phyloP scores from a whole-genome alignment of 2,113 vertebrate genomes.

The Anguilla japonica region DNA sequence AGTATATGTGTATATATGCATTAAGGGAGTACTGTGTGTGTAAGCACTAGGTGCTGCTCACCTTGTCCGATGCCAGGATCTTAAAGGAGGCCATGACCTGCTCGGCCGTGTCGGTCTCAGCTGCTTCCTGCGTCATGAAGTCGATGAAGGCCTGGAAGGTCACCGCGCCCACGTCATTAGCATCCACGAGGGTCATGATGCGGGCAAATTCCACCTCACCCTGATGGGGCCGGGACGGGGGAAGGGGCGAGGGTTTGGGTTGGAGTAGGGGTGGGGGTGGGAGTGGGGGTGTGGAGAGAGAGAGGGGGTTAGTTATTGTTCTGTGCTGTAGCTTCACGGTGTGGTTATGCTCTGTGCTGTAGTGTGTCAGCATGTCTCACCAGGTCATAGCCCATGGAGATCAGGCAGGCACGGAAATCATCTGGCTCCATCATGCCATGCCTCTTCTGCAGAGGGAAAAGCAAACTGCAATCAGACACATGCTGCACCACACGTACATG shows the following conservation, averaged over 20 bases:
- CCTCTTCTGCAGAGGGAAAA: constrained; percentile 54
- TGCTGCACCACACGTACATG: not conserved
- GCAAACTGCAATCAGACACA: not conserved
- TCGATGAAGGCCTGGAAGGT: constrained; percentile 77
- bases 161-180: constrained; percentile 66
- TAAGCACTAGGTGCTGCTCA: constrained; percentile 54
- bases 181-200: constrained; percentile 70
- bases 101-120: constrained; percentile 69
- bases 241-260: no score
- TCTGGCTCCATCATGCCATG: constrained; percentile 74
- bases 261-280: not conserved
- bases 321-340: not conserved
- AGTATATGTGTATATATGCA: no score
- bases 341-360: not conserved
- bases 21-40: no score
- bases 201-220: constrained; percentile 73
- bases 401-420: constrained; percentile 73
- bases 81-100: constrained; percentile 75
- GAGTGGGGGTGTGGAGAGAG: not conserved
- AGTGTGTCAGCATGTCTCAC: constrained; percentile 44
- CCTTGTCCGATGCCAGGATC: constrained; percentile 74
- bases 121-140: constrained; percentile 74
- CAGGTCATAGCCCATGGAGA: constrained; percentile 75
- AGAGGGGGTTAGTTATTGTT: not conserved
- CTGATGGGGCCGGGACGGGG: constrained; percentile 33